Evolutionary conservation across 2,113 vertebrate genomes (phyloP).

Genomic region (Panthera uncia): DNA sequence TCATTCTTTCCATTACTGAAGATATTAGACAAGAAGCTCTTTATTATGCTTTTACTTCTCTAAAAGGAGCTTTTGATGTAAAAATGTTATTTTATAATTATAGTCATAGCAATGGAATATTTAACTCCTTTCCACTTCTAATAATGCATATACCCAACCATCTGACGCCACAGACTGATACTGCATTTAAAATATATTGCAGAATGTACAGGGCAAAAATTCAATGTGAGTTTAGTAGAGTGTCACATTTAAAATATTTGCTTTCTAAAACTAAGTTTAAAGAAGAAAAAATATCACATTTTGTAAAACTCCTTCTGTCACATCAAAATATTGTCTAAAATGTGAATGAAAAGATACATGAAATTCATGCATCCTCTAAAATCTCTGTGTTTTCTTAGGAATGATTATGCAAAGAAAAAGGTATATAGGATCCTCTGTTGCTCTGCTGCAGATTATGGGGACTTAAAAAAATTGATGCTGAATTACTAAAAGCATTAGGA

Average conservation of each 20-base stretch:
- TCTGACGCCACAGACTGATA: not conserved
- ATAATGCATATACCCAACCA: not conserved
- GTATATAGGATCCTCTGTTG: not conserved
- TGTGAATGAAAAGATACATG: not conserved
- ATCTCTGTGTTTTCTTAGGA: not conserved
- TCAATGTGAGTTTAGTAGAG: not conserved
- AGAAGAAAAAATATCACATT: not conserved
- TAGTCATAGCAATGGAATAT: not conserved
- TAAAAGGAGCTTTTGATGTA: not conserved
- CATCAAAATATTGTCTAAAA: not conserved
- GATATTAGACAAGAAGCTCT: not conserved
- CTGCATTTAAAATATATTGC: not conserved
- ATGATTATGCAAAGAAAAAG: not conserved
- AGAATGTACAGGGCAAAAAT: not conserved
- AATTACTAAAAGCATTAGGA: not conserved
- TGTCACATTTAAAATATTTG: not conserved
- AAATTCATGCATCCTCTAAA: not conserved
- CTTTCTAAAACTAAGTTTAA: not conserved
- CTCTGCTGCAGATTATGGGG: not conserved
- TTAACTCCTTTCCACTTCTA: not conserved
- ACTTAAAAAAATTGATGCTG: not conserved
- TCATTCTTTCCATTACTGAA: not conserved
- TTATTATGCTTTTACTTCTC: not conserved
- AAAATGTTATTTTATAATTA: slow-evolving; percentile 12
- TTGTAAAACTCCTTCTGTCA: not conserved